Conservation (phyloP, 2,113 vertebrate species). For the Prunella himalayana region DNA sequence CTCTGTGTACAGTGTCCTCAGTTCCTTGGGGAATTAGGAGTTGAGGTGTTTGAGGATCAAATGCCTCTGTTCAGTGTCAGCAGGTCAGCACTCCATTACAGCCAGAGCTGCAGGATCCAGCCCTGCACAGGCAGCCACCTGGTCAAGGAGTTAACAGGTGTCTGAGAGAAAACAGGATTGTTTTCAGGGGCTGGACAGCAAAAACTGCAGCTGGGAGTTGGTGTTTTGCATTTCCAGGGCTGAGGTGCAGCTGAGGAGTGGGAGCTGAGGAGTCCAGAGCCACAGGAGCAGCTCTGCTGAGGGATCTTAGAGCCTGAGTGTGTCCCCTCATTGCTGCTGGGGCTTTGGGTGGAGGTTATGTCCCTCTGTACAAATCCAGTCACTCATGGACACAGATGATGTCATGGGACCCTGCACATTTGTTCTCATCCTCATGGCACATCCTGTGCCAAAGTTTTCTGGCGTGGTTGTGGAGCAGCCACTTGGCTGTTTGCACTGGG, state of each 20-base stretch:
- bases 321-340: fast-evolving
- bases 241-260: neutral
- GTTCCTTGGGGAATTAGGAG: neutral
- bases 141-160: neutral
- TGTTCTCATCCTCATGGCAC: neutral
- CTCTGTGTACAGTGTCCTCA: neutral
- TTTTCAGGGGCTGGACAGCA: neutral
- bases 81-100: neutral
- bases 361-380: neutral
- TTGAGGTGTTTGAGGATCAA: neutral
- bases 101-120: neutral
- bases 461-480: neutral
- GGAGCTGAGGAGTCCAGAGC: fast-evolving
- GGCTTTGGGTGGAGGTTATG: fast-evolving
- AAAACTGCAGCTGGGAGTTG: neutral
- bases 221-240: neutral
- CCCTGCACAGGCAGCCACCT: neutral
- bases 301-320: fast-evolving
- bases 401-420: fast-evolving
- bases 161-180: neutral
- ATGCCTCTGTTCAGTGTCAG: neutral
- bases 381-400: neutral
- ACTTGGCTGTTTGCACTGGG: neutral
- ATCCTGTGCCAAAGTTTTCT: neutral
- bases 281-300: neutral